Evolutionary conservation across 2,888 invertebrate species (phyloP), one percentile per base, ranked within the genome.

Genomic region (Mythimna vitellina): DNA sequence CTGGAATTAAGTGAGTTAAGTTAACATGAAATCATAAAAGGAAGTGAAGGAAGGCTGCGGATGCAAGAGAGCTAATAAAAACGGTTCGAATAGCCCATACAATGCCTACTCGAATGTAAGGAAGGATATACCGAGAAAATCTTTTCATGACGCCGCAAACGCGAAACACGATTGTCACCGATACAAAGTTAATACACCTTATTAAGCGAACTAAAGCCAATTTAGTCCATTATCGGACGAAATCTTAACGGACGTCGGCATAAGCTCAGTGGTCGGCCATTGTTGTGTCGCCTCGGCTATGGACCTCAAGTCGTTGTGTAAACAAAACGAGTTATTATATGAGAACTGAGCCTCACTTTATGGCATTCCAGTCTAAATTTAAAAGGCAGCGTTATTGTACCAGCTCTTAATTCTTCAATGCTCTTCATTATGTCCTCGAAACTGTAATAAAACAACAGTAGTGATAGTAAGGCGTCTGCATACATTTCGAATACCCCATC

Each of bases 221-320:
- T 94, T 94, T 93, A 93, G 87, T 88, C 85, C 88, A 92, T 93
- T 94, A 94, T 94, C 94, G 88, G 87, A 88, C 88, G 87, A 89
- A 92, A 95, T 94, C 93, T 87, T 86, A 89, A 91, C 87, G 86
- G 90, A 90, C 88, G 86, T 86, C 88, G 89, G 84, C 87, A 88
- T 87, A 87, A 89, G 85, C 88, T 89, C 88, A 83, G 87, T 87
- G 88, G 88, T 84, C 88, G 76, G 88, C 93, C 92, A 94, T 95
- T 94, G 94, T 94, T 93, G 88, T 94, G 94, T 94, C 94, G 91
- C 92, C 85, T 70, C 86, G 82, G 88, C 89, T 91, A 92, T 90
- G 90, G 89, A 82, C 86, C 86, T 83, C 83, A 83, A 83, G 82
- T 85, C 84, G 81, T 86, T 89, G 89, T 91, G 90, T 92, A 92